Conservation (phyloP, 2,888 invertebrate species). For the Drosophila austrosaltans region DNA sequence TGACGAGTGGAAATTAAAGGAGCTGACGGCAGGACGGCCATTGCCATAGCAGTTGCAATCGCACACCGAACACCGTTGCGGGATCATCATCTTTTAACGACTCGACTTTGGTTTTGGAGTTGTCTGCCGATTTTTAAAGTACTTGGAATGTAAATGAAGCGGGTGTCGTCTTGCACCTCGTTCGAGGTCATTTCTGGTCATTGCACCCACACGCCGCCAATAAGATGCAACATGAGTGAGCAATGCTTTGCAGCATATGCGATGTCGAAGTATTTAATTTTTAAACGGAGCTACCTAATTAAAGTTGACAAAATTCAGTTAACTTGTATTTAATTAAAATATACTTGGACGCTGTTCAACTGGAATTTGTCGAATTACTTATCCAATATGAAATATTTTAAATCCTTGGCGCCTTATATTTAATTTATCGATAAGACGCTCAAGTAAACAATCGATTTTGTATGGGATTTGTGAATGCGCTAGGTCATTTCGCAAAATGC, state of each 20-base stretch:
- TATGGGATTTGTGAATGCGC: not conserved
- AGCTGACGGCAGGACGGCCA: slow-evolving; percentile 59
- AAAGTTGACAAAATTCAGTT: not conserved
- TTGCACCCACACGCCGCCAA: slow-evolving; percentile 54
- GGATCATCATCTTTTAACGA: slow-evolving; percentile 71
- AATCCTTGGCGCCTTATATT: not conserved
- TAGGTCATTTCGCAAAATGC: not conserved
- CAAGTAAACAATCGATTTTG: too few relatives aligned
- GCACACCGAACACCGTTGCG: slow-evolving; percentile 47
- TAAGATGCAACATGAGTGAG: slow-evolving; percentile 11
- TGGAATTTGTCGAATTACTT: not conserved
- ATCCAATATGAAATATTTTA: not conserved
- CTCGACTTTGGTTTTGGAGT: slow-evolving; percentile 54
- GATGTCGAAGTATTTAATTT: not conserved
- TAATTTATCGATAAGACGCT: not conserved
- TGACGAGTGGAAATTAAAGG: slow-evolving; percentile 80
- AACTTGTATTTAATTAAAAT: not conserved
- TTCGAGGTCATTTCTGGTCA: slow-evolving; percentile 73
- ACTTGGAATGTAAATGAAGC: slow-evolving; percentile 79
- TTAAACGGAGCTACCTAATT: not conserved
- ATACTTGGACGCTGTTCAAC: not conserved
- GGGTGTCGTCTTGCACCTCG: slow-evolving; percentile 56
- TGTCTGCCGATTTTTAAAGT: slow-evolving; percentile 67
- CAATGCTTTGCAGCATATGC: slow-evolving; percentile 19
- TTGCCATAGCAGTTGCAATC: slow-evolving; percentile 36